Evolutionary conservation across 2,113 vertebrate species (phyloP).

Genomic region (Prietella phreatophila): DNA sequence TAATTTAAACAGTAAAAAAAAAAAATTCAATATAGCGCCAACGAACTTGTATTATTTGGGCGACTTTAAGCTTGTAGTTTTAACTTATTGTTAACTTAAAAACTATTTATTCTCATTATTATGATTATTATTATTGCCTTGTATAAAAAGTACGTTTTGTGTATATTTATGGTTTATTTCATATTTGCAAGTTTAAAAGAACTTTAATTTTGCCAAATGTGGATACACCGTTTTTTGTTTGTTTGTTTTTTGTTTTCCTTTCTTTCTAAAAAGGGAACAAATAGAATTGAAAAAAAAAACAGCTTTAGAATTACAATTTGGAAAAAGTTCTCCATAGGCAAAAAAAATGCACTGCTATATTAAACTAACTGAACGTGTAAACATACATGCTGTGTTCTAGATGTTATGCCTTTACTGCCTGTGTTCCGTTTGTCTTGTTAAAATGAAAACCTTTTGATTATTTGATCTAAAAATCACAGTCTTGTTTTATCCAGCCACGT

Average conservation of each 20-base stretch:
- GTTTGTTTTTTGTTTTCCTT: constrained; percentile 14
- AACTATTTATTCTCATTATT: constrained; percentile 85
- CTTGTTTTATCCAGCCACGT: constrained; percentile 79
- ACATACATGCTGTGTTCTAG: constrained; percentile 81
- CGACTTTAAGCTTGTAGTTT: constrained; percentile 94
- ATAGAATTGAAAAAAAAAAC: constrained; percentile 73
- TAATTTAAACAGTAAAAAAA: constrained; percentile 78
- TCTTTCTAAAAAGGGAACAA: constrained; percentile 74
- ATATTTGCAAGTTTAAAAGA: constrained; percentile 89
- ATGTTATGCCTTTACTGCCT: constrained; percentile 85
- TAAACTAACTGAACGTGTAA: constrained; percentile 81
- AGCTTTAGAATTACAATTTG: constrained; percentile 81
- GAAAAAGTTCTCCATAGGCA: constrained; percentile 82
- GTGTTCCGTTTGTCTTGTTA: constrained; percentile 90
- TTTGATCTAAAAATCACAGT: constrained; percentile 79
- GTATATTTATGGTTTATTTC: constrained; percentile 92
- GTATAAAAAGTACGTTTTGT: constrained; percentile 88
- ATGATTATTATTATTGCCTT: constrained; percentile 82
- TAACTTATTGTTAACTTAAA: constrained; percentile 96
- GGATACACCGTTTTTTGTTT: constrained; percentile 78
- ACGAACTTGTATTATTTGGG: constrained; percentile 92
- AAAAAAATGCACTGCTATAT: constrained; percentile 84
- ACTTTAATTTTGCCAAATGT: constrained; percentile 86
- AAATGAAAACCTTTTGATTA: constrained; percentile 85
- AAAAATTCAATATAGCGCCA: constrained; percentile 87